Conservation (phyloP, 1,140 invertebrate species). For the Pogonomyrmex barbatus region DNA sequence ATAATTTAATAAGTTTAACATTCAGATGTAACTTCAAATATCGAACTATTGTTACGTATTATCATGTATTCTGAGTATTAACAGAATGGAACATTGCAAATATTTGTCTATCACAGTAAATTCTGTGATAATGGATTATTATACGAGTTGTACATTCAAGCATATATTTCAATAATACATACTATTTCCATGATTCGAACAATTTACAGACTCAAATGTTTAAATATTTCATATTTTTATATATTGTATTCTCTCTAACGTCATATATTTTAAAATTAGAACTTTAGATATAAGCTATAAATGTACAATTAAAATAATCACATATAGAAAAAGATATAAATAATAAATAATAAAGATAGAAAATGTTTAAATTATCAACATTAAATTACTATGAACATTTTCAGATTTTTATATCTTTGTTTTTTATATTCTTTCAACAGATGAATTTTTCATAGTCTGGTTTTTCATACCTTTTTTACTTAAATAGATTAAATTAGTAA, state of each 20-base stretch:
- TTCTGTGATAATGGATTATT: slow-evolving; percentile 9
- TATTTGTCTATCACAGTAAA: slow-evolving; percentile 2
- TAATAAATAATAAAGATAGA: background rate
- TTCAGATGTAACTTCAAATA: background rate
- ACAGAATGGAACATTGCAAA: slow-evolving; percentile 5
- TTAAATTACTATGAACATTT: background rate
- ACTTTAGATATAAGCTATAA: background rate
- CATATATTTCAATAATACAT: slow-evolving; percentile 10
- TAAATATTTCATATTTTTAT: background rate
- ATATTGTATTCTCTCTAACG: background rate
- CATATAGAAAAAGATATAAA: background rate
- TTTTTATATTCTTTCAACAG: background rate
- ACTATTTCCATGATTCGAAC: background rate
- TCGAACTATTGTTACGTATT: slow-evolving; percentile 10
- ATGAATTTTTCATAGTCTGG: background rate
- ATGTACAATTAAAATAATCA: background rate
- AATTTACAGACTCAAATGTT: background rate
- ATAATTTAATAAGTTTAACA: background rate
- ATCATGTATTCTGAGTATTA: background rate
- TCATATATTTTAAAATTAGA: slow-evolving; percentile 6
- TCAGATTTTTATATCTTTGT: background rate
- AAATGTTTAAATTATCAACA: background rate
- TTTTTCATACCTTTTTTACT: background rate
- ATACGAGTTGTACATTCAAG: background rate
- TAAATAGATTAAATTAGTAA: slow-evolving; percentile 4